Evolutionary conservation across 2,888 invertebrate genomes (phyloP), one percentile per base, ranked within the genome.

Genomic region (Agonopterix arenella): DNA sequence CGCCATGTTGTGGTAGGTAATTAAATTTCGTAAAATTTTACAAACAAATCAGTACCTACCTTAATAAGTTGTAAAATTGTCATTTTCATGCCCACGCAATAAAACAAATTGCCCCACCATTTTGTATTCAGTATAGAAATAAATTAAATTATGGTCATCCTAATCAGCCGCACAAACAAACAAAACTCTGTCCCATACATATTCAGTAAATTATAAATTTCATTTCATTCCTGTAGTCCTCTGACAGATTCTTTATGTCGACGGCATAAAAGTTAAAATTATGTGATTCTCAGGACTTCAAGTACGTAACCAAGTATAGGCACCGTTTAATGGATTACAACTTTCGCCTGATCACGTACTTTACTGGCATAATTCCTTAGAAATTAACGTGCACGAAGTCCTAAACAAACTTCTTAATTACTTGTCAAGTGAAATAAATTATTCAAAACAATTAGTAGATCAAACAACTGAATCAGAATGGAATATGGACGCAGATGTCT

Each of bases 381-480:
- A 69, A 74, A 76, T 77, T 76, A 68, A 67, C 71, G 68, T 70
- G 66, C 73, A 68, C 70, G 65, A 71, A 73, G 70, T 65, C 68
- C 63, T 62, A 67, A 71, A 71, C 70, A 75, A 81, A 81, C 72
- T 80, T 72, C 61, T 66, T 73, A 79, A 77, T 77, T 77, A 79
- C 74, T 76, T 76, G 68, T 74, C 70, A 74, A 77, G 72, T 73
- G 67, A 76, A 76, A 79, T 80, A 76, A 79, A 76, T 79, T 75
- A 80, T 80, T 80, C 76, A 73, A 75, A 75, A 79, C 76, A 80
- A 76, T 79, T 73, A 73, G 68, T 59, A 66, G 68, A 71, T 73
- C 66, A 70, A 74, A 73, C 70, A 70, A 71, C 61, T 58, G 59
- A 49, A 57, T 36, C 8, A 8, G 53, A 51, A 64, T 59, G 56